Conservation (phyloP, 2,797 vertebrate species). For the Gastrophryne carolinensis region DNA sequence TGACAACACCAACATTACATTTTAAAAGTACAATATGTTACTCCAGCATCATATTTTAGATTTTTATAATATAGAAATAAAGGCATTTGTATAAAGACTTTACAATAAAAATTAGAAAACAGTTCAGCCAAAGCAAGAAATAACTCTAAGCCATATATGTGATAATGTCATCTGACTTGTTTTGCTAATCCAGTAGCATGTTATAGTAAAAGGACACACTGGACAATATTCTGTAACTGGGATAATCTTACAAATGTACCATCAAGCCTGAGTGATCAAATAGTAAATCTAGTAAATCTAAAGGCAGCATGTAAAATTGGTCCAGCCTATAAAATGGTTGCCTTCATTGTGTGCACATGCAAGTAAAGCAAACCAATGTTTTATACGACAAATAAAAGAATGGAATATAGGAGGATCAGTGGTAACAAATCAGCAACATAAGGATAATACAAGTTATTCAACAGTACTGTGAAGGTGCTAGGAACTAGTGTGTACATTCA, state of each 20-base stretch:
- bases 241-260: not conserved
- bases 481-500: not conserved
- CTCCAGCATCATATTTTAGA: not conserved
- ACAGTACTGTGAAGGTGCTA: not conserved
- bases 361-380: not conserved
- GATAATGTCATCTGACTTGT: not conserved
- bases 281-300: not conserved
- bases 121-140: not conserved
- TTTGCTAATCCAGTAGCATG: not conserved
- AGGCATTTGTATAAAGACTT: not conserved
- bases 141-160: not conserved
- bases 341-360: not conserved
- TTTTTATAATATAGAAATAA: not conserved
- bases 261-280: not conserved
- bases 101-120: not conserved
- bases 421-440: not conserved
- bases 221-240: not conserved
- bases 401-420: not conserved
- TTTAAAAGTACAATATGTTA: not conserved
- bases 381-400: not conserved
- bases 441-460: not conserved
- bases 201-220: not conserved
- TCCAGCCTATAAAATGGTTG: not conserved
- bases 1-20: not conserved
- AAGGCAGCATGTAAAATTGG: not conserved